These are phyloP conservation scores for Pimpla rufipes DNA, from an alignment of 2,888 invertebrate species.

Conservation along the genomic window DNA sequence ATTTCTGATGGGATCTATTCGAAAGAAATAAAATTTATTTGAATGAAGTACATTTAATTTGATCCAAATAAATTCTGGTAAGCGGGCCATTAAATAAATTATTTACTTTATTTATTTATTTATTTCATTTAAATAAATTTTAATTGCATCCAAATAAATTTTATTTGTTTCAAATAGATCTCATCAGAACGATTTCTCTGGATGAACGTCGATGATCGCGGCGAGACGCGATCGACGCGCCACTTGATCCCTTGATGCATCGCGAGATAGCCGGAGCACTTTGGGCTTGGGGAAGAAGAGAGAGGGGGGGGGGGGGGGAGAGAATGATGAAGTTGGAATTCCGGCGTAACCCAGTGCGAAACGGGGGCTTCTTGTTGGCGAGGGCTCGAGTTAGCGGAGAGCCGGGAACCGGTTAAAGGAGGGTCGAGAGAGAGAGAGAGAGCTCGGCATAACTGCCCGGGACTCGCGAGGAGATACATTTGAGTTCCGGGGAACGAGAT, in stretches of 20 bases:
- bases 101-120: no score
- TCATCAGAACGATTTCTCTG: no score
- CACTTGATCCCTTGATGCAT: background rate
- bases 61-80: no score
- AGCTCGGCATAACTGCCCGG: slow-evolving; percentile 69
- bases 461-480: slow-evolving; percentile 63
- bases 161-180: no score
- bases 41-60: no score
- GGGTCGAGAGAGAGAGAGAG: slow-evolving; percentile 66
- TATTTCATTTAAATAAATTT: no score
- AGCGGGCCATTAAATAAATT: no score
- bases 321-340: slow-evolving; percentile 41
- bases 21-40: no score
- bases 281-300: slow-evolving; percentile 2
- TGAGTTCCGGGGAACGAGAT: slow-evolving; percentile 72
- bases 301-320: slow-evolving; percentile 62
- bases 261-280: background rate
- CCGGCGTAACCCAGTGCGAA: slow-evolving; percentile 32
- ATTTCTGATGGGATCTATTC: no score
- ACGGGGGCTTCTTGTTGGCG: slow-evolving; percentile 43
- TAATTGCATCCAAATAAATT: no score
- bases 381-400: slow-evolving; percentile 19
- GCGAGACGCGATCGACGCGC: background rate
- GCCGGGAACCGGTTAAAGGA: slow-evolving; percentile 24
- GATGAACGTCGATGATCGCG: no score